These are phyloP conservation scores for Trididemnum miniatum DNA, from an alignment of 23 tunicate genomes.

Conservation along the genomic window DNA sequence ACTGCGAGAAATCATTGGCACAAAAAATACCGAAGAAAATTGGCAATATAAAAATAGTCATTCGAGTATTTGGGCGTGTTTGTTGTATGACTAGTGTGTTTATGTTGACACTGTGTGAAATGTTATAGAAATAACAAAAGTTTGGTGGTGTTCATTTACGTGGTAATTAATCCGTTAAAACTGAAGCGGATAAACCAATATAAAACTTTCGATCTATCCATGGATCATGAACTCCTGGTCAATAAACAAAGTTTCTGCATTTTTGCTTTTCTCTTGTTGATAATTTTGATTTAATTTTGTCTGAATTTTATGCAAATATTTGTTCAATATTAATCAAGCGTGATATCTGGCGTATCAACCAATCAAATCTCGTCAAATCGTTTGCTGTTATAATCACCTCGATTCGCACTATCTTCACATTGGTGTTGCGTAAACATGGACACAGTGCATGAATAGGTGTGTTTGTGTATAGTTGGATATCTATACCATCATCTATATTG, in stretches of 20 bases:
- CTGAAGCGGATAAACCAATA: too few relatives aligned
- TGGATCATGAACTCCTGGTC: too few relatives aligned
- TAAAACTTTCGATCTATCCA: too few relatives aligned
- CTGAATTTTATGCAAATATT: constrained; percentile 20
- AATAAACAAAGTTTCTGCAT: not conserved
- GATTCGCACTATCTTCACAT: not conserved
- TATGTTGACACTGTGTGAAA: too few relatives aligned
- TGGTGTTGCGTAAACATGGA: not conserved
- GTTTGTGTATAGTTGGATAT: constrained; percentile 5
- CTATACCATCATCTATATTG: not conserved
- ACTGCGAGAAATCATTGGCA: too few relatives aligned
- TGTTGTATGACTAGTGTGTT: too few relatives aligned
- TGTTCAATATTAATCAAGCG: constrained; percentile 5
- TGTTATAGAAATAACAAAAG: too few relatives aligned
- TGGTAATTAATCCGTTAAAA: too few relatives aligned
- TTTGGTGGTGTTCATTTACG: too few relatives aligned
- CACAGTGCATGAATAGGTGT: constrained; percentile 10
- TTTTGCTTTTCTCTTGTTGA: not conserved
- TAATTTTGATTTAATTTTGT: constrained; percentile 13
- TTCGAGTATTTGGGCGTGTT: too few relatives aligned
- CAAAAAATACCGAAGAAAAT: too few relatives aligned
- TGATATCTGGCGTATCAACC: not conserved
- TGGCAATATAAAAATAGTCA: too few relatives aligned
- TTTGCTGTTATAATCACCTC: not conserved
- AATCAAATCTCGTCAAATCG: not conserved